Evolutionary conservation across 2,888 invertebrate genomes (phyloP), one percentile per base, ranked within the genome.

Genomic region (Erebia epiphron): DNA sequence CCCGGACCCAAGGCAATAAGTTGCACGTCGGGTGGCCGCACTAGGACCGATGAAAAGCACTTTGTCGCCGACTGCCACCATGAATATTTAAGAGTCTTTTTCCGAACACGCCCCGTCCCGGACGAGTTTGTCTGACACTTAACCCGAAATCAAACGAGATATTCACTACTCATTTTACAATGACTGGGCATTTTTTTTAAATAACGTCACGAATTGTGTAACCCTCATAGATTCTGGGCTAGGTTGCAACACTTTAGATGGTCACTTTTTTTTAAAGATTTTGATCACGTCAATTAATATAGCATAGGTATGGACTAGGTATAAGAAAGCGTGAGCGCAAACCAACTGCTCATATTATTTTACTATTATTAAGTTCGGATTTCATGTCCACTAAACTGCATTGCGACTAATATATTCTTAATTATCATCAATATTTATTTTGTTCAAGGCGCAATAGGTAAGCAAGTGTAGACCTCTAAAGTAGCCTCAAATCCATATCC

Each of bases 21-120:
- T 89, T 78, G 88, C 91, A 80, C 89, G 80, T 90, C 89, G 86
- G 90, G 90, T 84, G 91, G 91, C 85, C 87, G 76, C 76, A 73
- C 76, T 74, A 75, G 76, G 74, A 74, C 79, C 83, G 87, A 84
- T 84, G 86, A 88, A 89, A 88, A 87, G 84, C 82, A 79, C 86
- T 89, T 87, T 86, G 89, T 89, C 86, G 82, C 83, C 83, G 82
- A 83, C 82, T 81, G 85, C 83, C 82, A 81, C 82, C 79, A 88
- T 90, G 88, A 89, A 91, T 92, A 90, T 91, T 89, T 89, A 91
- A 84, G 83, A 86, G 83, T 73, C 77, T 80, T 80, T 75, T 77
- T 77, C 74, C 77, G 75, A 77, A 83, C 84, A 86, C 83, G 84
- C 84, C 83, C 79, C 81, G 77, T 78, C 80, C 77, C 76, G 78